A percentile compares a stretch with the other conserved stretches of the same genome.
Conservation (phyloP, 2,888 invertebrate genomes). For the Drosophila kuntzei region DNA sequence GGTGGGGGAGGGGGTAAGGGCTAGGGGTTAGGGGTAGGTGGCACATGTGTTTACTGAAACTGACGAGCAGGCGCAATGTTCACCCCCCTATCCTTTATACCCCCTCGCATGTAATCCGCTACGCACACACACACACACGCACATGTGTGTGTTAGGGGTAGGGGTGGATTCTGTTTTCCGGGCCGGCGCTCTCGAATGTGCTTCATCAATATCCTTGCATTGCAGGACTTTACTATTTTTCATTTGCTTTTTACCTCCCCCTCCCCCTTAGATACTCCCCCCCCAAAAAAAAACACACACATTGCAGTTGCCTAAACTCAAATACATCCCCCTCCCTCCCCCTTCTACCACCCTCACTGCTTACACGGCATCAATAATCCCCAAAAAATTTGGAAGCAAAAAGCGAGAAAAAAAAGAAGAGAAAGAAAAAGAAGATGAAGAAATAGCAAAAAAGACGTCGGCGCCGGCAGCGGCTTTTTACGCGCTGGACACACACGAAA, state of each 20-base stretch:
- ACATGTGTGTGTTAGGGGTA: neutral
- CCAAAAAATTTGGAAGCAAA: constrained; percentile 61
- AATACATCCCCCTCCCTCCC: neutral
- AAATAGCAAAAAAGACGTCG: constrained; percentile 64
- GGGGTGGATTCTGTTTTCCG: constrained; percentile 39
- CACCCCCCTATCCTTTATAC: neutral
- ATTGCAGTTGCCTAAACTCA: constrained; percentile 13
- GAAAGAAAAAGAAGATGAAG: constrained; percentile 32
- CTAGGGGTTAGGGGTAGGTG: neutral
- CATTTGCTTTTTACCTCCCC: constrained; percentile 39
- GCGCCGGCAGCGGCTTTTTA: constrained; percentile 74
- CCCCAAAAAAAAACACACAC: constrained; percentile 1
- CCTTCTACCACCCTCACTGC: neutral
- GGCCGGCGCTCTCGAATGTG: constrained; percentile 68
- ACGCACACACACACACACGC: constrained; percentile 56
- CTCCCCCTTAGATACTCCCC: constrained; percentile 23
- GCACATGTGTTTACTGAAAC: constrained; percentile 54
- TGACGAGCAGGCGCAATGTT: constrained; percentile 53
- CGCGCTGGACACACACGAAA: constrained; percentile 75
- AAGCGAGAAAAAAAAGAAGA: constrained; percentile 56
- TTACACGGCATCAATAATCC: constrained; percentile 82
- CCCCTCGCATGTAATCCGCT: constrained; percentile 48
- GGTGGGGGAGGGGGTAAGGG: neutral
- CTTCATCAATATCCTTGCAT: constrained; percentile 83
- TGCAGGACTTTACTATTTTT: constrained; percentile 64